phyloP scores from a whole-genome alignment of 64 coral and sea anemone species.

The Montipora cactus region DNA sequence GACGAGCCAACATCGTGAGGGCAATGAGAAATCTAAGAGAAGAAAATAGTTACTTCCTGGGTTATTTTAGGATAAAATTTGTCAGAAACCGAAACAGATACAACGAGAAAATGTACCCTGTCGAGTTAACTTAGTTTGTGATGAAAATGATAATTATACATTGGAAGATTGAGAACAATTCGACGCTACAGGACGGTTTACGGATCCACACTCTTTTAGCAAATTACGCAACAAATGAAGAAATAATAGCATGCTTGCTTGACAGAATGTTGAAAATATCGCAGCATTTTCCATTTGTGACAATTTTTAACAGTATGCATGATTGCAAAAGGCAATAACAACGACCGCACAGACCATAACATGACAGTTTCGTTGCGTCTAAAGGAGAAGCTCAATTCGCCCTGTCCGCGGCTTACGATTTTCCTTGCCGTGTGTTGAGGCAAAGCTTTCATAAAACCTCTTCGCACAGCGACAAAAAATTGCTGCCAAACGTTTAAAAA shows the following conservation, averaged over 20 bases:
- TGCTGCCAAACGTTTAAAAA: not conserved
- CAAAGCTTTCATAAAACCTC: not conserved
- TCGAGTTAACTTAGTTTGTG: not conserved
- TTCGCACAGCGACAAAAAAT: not conserved
- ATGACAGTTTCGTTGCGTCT: not conserved
- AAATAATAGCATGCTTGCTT: not conserved
- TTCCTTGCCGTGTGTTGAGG: not conserved
- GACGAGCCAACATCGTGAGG: constrained; percentile 28
- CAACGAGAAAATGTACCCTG: not conserved
- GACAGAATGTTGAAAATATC: not conserved
- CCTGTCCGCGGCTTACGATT: not conserved
- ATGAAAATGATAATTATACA: constrained; percentile 12
- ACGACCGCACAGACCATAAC: constrained; percentile 25
- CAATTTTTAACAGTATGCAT: not conserved
- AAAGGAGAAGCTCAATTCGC: not conserved
- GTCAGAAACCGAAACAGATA: not conserved
- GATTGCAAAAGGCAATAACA: not conserved
- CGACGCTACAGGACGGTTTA: not conserved
- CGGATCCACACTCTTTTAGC: not conserved
- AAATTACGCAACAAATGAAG: constrained; percentile 36
- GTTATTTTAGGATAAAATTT: not conserved
- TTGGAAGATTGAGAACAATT: constrained; percentile 4
- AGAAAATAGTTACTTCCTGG: not conserved
- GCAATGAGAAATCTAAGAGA: not conserved
- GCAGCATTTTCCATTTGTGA: not conserved